phyloP scores from a whole-genome alignment of 1,140 invertebrate genomes.

The Coelopa frigida region DNA sequence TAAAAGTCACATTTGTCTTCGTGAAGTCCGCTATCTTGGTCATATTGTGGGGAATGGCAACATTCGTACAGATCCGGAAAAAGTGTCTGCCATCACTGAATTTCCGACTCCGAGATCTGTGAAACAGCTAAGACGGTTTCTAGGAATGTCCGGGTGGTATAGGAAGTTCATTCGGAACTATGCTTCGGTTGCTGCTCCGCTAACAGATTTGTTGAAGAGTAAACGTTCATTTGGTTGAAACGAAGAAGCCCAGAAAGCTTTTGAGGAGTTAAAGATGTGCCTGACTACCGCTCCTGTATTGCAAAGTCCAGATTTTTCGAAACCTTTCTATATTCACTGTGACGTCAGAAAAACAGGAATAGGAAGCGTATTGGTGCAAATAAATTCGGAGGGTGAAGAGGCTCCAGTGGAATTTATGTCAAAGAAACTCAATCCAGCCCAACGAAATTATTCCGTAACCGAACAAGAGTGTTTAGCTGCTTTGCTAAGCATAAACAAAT shows the following conservation, averaged over 20 bases:
- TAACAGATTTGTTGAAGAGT: slow-evolving; percentile 14
- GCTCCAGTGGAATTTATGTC: slow-evolving; percentile 6
- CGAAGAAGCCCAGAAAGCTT: slow-evolving; percentile 4
- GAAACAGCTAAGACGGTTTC: slow-evolving; percentile 42
- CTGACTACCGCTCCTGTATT: slow-evolving; percentile 12
- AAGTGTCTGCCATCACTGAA: slow-evolving; percentile 17
- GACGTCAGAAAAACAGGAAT: slow-evolving; percentile 11
- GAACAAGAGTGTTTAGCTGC: slow-evolving; percentile 9
- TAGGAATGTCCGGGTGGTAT: slow-evolving; percentile 44
- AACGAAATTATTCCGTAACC: slow-evolving; percentile 7
- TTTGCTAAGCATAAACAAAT: slow-evolving; percentile 6
- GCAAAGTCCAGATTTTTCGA: slow-evolving; percentile 18
- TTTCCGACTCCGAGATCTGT: slow-evolving; percentile 11
- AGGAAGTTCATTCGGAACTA: slow-evolving; percentile 35
- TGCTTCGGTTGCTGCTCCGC: slow-evolving; percentile 22
- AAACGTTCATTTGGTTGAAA: not conserved
- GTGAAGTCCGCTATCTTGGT: slow-evolving; percentile 17
- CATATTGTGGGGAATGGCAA: slow-evolving; percentile 20
- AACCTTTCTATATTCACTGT: slow-evolving; percentile 12
- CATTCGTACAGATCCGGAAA: slow-evolving; percentile 35
- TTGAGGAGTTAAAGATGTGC: slow-evolving; percentile 12
- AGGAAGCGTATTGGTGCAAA: slow-evolving; percentile 5
- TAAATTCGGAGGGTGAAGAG: slow-evolving; percentile 1
- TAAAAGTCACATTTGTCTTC: slow-evolving; percentile 22
- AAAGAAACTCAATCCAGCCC: slow-evolving; percentile 11